Base-by-base conservation (phyloP, 2,113 vertebrate species). In the Chaenocephalus aceratus region DNA sequence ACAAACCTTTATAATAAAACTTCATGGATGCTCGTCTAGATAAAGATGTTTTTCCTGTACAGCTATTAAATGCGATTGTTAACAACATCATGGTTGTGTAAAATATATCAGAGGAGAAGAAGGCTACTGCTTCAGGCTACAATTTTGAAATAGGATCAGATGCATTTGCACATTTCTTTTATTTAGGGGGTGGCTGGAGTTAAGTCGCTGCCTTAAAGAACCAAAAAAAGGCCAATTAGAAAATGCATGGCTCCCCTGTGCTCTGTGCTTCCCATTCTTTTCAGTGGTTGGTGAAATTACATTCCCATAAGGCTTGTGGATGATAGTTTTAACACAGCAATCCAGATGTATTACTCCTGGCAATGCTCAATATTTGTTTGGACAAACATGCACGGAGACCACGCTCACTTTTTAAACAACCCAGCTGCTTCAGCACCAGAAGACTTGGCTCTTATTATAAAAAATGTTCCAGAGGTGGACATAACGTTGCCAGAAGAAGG, bases 271-370 rank as follows among this genome's bases (percentile, higher is more conserved):
- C 10, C 45, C 54, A 16, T 16, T 73, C 49, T 69, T 68, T 85
- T 80, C 44, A 54, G 48, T 65, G 11, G 51, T 60, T 57, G 69
- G 66, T 84, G 65, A 72, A 85, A 74, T 65, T 58, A 57, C 10
- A 16, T 60, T 58, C 72, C 68, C 71, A 51, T 57, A 79, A 77
- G 69, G 18, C 52, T 16, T 48, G 21, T 10, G n/a, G 78, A 86
- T 16, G 7, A 77, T 74, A 21, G n/a, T 71, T 82, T 84, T 65
- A 83, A 67, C 60, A 70, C 45, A 72, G 54, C 34, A 82, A 74
- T 78, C 9, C 23, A 49, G 34, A 73, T 82, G 84, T 59, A 86
- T 78, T 34, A 66, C 79, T 51, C 15, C 64, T 86, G 82, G 70
- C 30, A 72, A 34, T 49, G 64, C 30, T 61, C 53, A 26, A 13